A percentile compares a stretch with the other conserved stretches of the same genome.
These are phyloP conservation scores for Lamellibrachia luymesi DNA, from an alignment of 1,140 invertebrate species.

Conservation along the genomic window DNA sequence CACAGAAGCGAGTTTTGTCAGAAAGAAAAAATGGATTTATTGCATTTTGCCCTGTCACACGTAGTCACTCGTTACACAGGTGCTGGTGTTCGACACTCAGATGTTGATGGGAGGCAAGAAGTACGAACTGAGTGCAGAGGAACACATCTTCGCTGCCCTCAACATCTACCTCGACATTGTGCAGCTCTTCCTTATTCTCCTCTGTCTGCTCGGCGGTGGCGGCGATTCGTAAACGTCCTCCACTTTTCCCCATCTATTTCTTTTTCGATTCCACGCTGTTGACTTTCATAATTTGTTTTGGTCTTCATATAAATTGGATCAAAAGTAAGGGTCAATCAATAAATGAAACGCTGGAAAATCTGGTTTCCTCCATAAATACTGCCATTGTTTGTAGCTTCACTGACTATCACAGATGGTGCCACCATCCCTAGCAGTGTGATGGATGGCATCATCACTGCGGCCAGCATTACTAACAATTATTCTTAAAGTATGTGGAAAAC, in stretches of 20 bases:
- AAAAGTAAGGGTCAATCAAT: not conserved
- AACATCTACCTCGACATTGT: slow-evolving; percentile 68
- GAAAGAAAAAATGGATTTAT: no score
- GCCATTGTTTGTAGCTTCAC: not conserved
- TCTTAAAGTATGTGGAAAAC: not conserved
- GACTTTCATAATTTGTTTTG: not conserved
- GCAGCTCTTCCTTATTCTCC: slow-evolving; percentile 67
- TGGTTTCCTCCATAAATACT: not conserved
- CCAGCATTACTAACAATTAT: not conserved
- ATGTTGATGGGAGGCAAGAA: slow-evolving; percentile 68
- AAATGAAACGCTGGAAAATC: not conserved
- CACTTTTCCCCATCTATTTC: not conserved
- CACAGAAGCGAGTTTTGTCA: no score
- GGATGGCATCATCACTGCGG: not conserved
- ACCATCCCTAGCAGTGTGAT: not conserved
- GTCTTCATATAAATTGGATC: not conserved
- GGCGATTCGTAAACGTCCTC: not conserved
- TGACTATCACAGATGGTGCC: not conserved
- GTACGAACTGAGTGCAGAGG: slow-evolving; percentile 66
- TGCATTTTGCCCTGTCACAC: no score
- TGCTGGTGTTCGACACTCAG: slow-evolving; percentile 69
- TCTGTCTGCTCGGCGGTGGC: slow-evolving; percentile 57
- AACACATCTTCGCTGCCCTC: slow-evolving; percentile 66
- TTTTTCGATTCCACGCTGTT: not conserved
- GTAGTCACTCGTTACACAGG: slow-evolving; percentile 49